Evolutionary conservation across 2,113 vertebrate genomes (phyloP), one percentile per base, ranked within the genome.

Genomic region (Pelusios castaneus): DNA sequence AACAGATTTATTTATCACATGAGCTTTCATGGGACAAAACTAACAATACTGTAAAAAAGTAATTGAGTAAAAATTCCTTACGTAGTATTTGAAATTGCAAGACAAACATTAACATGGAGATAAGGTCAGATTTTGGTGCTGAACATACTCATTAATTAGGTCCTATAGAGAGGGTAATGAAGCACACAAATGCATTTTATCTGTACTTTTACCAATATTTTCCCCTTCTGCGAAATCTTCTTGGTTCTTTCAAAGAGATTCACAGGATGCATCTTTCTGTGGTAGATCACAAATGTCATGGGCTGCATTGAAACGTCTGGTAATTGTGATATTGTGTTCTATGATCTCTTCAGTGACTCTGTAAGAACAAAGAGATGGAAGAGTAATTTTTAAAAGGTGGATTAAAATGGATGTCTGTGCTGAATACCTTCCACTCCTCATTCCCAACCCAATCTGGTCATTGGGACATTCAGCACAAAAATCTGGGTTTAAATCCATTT

Each of bases 41-140:
- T 31, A 14, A 41, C 88, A 79, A 76, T 75, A 43, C 70, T 41
- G 70, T 75, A 27, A 43, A 43, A 67, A 13, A 87, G 90, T n/a
- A n/a, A 67, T 67, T 67, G 60, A 70, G 43, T 47, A 29, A 43
- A 49, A 24, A 0, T 34, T 38, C 73, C 81, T 91, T 90, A 85
- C 80, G 16, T 17, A 47, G 88, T 4, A 1, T 24, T 79, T 22
- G 54, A 47, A 63, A 80, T 41, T 41, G 86, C 34, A 63, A 1
- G 43, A 75, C 84, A 19, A 80, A 88, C 87, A 95, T 93, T 96
- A 90, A 93, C 84, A 91, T 88, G 92, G 87, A 89, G 92, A 92
- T 88, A 41, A 58, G 77, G 92, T 14, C 0, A 1, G 56, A 84
- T 88, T 93, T 49, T 25, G 85, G 41, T 70, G 75, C 70, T 70